Percentiles rank a stretch among this genome's conserved stretches.
These are phyloP conservation scores for Lepidurus packardi DNA, from an alignment of 1,140 invertebrate genomes.

Conservation along the genomic window DNA sequence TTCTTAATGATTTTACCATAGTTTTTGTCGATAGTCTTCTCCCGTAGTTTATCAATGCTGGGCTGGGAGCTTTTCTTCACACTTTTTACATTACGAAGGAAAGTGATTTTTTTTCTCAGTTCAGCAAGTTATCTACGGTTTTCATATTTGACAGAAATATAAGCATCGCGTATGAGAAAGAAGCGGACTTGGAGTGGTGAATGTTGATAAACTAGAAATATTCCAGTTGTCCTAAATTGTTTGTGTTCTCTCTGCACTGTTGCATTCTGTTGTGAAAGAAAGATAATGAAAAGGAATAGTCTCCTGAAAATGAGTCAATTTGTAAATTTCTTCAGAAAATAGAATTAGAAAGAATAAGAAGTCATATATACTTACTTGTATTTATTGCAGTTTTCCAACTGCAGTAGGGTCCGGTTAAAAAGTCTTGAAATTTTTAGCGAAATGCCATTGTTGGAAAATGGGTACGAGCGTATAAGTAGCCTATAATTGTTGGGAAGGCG, in stretches of 20 bases:
- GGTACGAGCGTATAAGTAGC: background rate
- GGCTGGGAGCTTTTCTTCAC: background rate
- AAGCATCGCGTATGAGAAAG: background rate
- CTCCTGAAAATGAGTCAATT: background rate
- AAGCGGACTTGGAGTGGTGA: background rate
- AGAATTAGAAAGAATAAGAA: background rate
- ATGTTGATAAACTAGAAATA: background rate
- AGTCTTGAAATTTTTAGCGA: background rate
- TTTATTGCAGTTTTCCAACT: background rate
- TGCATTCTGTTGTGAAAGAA: background rate
- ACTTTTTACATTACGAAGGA: background rate
- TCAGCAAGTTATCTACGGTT: background rate
- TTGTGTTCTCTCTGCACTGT: background rate
- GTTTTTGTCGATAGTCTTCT: background rate
- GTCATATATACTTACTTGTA: background rate
- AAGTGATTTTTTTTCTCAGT: background rate
- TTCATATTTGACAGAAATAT: background rate
- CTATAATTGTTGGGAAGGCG: background rate
- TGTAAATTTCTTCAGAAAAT: background rate
- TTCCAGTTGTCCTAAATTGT: background rate
- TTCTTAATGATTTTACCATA: background rate
- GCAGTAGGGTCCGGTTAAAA: background rate
- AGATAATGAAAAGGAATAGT: background rate
- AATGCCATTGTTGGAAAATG: background rate
- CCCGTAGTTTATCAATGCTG: background rate